A percentile compares a stretch with the other conserved stretches of the same genome.
Conservation (phyloP, 2,888 invertebrate genomes). For the Invenusta paracnida region DNA sequence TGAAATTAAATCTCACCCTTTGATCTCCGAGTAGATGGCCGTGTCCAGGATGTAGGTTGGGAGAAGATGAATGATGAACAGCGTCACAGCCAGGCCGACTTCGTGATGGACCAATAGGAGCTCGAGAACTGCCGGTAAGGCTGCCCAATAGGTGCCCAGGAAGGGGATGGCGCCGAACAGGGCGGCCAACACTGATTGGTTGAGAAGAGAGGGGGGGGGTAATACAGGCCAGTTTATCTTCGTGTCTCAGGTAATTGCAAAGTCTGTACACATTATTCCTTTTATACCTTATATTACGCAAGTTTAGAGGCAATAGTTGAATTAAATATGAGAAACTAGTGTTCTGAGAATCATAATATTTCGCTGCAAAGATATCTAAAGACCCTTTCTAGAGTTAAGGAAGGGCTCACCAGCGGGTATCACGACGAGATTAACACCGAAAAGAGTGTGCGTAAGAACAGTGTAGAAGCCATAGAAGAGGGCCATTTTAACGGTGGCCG, state of each 20-base stretch:
- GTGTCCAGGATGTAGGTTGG: conserved; percentile 88
- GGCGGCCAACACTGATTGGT: conserved; percentile 74
- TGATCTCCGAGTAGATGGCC: conserved; percentile 91
- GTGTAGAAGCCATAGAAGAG: conserved; percentile 95
- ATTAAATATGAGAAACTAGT: background rate
- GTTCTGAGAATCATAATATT: no score
- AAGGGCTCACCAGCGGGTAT: conserved; percentile 73
- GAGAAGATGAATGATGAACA: conserved; percentile 78
- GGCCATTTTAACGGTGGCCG: conserved; percentile 91
- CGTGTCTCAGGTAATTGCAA: no score
- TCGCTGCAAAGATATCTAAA: no score
- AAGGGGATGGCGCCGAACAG: conserved; percentile 90
- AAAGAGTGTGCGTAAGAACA: conserved; percentile 90
- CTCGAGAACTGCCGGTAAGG: conserved; percentile 85
- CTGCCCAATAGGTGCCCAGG: conserved; percentile 89
- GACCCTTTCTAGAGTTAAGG: no score
- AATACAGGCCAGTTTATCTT: no score
- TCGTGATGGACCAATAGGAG: conserved; percentile 86
- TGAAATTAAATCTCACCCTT: no score
- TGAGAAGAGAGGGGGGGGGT: background rate
- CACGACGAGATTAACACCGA: conserved; percentile 86
- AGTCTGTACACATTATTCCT: no score
- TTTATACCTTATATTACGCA: no score
- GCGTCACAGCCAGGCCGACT: conserved; percentile 73
- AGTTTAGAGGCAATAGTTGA: background rate